phyloP scores from a whole-genome alignment of 2,888 invertebrate genomes.

The Diachrysia chrysitis region DNA sequence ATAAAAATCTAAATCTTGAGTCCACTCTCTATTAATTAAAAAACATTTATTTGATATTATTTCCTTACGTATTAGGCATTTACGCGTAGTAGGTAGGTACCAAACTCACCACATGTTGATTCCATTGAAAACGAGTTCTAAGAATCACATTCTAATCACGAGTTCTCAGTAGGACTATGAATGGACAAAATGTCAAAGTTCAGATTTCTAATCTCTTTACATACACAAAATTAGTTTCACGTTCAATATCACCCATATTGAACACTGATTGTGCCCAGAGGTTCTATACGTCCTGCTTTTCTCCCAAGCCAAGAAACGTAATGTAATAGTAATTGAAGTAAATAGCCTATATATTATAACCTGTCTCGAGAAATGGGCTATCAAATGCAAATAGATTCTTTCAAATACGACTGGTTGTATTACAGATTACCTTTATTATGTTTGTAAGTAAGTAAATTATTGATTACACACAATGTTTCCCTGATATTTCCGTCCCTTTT shows the following conservation, averaged over 20 bases:
- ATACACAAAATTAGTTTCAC: conserved; percentile 3
- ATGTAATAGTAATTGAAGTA: too few species aligned
- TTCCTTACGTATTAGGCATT: conserved; percentile 28
- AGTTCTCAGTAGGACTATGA: conserved; percentile 35
- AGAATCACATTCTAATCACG: conserved; percentile 53
- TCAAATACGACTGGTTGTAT: too few species aligned
- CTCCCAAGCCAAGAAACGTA: too few species aligned
- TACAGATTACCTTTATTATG: too few species aligned
- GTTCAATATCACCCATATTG: conserved; percentile 10
- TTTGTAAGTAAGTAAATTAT: too few species aligned
- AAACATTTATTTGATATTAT: too few species aligned
- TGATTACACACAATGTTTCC: conserved; percentile 11
- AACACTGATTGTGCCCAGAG: neutral
- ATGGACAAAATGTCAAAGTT: conserved; percentile 48
- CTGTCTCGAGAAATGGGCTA: too few species aligned
- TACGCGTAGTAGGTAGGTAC: conserved; percentile 5
- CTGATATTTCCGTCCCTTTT: conserved; percentile 10
- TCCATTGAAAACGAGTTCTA: conserved; percentile 50
- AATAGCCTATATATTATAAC: too few species aligned
- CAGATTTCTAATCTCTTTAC: conserved; percentile 12
- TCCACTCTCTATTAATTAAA: too few species aligned
- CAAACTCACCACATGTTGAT: conserved; percentile 44
- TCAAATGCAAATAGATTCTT: too few species aligned
- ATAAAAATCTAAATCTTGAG: too few species aligned
- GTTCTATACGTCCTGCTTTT: too few species aligned